phyloP scores from a whole-genome alignment of 2,888 invertebrate species.

The Chrysomela aeneicollis region DNA sequence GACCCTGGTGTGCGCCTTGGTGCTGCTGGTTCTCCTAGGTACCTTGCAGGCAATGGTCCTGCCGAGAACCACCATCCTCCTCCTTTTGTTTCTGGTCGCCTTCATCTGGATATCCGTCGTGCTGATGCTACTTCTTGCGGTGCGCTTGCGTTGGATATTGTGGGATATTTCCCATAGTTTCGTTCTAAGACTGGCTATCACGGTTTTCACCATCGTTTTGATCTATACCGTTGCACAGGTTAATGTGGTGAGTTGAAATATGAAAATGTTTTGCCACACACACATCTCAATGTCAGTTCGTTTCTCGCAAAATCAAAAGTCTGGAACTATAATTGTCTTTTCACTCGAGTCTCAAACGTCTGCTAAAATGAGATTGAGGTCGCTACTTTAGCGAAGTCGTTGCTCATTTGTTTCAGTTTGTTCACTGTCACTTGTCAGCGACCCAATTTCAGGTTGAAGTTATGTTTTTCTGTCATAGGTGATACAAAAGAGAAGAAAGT shows the following conservation, averaged over 20 bases:
- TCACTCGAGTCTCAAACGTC: too few relatives aligned
- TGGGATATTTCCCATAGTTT: slow-evolving; percentile 89
- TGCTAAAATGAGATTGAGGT: too few relatives aligned
- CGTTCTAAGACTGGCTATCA: slow-evolving; percentile 82
- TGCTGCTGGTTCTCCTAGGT: slow-evolving; percentile 77
- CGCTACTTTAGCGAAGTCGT: too few relatives aligned
- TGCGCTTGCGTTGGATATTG: slow-evolving; percentile 81
- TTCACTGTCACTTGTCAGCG: too few relatives aligned
- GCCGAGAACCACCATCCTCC: slow-evolving; percentile 83
- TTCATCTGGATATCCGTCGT: slow-evolving; percentile 92
- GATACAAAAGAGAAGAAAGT: too few relatives aligned
- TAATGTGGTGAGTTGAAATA: slow-evolving; percentile 79
- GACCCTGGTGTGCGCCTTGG: slow-evolving; percentile 79
- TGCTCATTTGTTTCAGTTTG: too few relatives aligned
- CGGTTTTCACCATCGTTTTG: slow-evolving; percentile 85
- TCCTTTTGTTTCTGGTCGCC: slow-evolving; percentile 85
- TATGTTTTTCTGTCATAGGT: too few relatives aligned
- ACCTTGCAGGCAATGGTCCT: slow-evolving; percentile 82
- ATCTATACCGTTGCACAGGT: slow-evolving; percentile 91
- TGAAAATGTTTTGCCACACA: too few relatives aligned
- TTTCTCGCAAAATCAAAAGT: too few relatives aligned
- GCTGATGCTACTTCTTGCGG: slow-evolving; percentile 83
- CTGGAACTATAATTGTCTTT: too few relatives aligned
- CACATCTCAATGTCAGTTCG: too few relatives aligned
- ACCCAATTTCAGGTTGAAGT: too few relatives aligned